These are phyloP conservation scores for Ispidina lecontei DNA, from an alignment of 2,797 vertebrate genomes.

Conservation along the genomic window DNA sequence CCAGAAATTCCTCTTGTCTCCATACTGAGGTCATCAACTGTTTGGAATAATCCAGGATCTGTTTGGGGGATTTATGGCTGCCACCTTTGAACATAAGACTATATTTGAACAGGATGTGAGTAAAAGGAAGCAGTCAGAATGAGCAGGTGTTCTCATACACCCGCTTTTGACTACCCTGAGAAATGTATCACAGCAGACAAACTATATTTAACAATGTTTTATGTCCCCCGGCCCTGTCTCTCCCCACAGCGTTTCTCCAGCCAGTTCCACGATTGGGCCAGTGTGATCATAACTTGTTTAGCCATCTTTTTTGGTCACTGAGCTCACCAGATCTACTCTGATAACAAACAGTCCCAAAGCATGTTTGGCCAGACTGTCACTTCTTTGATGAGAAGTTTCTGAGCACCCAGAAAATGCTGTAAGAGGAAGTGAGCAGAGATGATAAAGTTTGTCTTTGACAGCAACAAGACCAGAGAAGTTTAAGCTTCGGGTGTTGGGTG, in stretches of 20 bases:
- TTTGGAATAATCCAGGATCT: slow-evolving; percentile 32
- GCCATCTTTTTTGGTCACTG: slow-evolving; percentile 13
- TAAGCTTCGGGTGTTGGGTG: background rate
- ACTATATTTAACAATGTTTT: slow-evolving; percentile 68
- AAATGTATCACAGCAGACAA: slow-evolving; percentile 13
- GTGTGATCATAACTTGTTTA: background rate
- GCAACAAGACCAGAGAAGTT: background rate
- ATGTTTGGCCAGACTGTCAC: background rate
- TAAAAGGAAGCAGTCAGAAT: slow-evolving; percentile 77
- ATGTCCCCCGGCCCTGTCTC: background rate
- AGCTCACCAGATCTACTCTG: slow-evolving; percentile 5
- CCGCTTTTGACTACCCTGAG: slow-evolving; percentile 52
- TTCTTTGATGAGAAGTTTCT: background rate
- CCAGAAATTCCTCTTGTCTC: slow-evolving; percentile 20
- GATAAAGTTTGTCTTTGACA: slow-evolving; percentile 11
- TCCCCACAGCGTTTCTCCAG: background rate
- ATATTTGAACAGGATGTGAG: slow-evolving; percentile 75
- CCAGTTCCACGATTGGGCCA: background rate
- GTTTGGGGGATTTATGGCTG: slow-evolving; percentile 5
- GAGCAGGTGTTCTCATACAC: slow-evolving; percentile 51
- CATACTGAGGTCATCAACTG: background rate
- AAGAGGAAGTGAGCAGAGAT: background rate
- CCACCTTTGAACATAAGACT: background rate
- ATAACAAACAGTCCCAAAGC: background rate
- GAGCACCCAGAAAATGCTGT: slow-evolving; percentile 1